These are phyloP conservation scores for Tokudaia tokunoshimensis DNA, from an alignment of 2,797 vertebrate genomes.

Conservation along the genomic window DNA sequence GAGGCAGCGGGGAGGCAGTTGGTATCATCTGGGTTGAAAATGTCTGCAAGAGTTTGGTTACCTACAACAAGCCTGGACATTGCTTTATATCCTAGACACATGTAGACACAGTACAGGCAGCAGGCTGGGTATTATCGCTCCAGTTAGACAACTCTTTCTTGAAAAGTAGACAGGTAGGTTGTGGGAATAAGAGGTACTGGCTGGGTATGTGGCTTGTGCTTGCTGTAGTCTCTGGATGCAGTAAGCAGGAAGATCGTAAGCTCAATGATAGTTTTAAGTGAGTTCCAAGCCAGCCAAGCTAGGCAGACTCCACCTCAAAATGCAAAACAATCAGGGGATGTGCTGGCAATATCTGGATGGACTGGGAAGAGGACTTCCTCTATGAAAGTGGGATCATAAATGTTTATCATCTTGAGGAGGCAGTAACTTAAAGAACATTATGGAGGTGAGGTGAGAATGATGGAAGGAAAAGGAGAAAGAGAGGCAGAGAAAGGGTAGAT, in stretches of 20 bases:
- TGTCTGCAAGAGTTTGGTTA: background rate
- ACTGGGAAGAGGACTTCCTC: background rate
- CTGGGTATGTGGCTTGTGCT: background rate
- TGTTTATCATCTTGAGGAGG: background rate
- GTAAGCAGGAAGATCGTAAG: background rate
- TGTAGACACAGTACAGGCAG: background rate
- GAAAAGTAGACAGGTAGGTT: background rate
- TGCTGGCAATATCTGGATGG: background rate
- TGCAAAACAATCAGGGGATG: background rate
- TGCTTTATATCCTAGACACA: background rate
- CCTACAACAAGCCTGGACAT: background rate
- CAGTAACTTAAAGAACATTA: background rate
- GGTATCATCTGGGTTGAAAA: background rate
- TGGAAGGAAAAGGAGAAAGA: background rate
- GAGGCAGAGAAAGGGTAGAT: background rate
- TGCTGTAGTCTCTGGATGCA: background rate
- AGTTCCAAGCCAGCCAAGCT: background rate
- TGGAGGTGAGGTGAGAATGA: background rate
- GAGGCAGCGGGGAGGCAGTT: fast-evolving
- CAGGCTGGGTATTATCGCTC: background rate
- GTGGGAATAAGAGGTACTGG: background rate
- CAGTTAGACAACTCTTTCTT: background rate
- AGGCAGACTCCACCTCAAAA: background rate
- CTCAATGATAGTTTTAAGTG: background rate
- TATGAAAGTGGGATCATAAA: background rate